Evolutionary conservation across 2,797 vertebrate species (phyloP).

Genomic region (Parauchenoglanis punctatus): DNA sequence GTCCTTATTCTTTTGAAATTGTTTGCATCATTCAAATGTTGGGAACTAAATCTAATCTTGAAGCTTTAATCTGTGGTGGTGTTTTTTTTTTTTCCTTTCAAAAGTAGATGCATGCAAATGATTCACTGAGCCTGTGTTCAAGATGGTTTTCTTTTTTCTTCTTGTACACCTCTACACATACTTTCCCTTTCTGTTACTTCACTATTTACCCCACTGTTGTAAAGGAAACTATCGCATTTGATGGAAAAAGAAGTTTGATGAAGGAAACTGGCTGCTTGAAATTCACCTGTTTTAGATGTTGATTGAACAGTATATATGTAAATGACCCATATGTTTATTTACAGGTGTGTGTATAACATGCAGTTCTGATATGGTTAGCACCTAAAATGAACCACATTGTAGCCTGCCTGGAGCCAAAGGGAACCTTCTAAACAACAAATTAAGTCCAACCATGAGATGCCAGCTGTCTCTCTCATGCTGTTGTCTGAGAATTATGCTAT

Average conservation of each 20-base stretch:
- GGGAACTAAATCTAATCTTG: conserved; percentile 2
- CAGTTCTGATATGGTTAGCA: background rate
- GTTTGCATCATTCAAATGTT: background rate
- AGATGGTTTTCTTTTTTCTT: background rate
- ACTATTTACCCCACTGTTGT: background rate
- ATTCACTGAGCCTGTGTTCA: background rate
- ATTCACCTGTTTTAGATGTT: background rate
- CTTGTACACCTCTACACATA: background rate
- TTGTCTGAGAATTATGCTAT: background rate
- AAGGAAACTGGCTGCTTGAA: conserved; percentile 14
- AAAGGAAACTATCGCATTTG: background rate
- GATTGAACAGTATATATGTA: conserved; percentile 6
- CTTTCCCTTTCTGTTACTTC: conserved; percentile 2
- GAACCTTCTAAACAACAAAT: conserved; percentile 26
- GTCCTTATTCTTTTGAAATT: background rate
- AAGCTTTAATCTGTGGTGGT: background rate
- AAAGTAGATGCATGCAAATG: conserved; percentile 27
- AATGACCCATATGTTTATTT: background rate
- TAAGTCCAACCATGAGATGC: background rate
- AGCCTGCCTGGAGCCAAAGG: conserved; percentile 11
- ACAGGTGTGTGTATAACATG: background rate
- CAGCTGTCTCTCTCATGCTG: background rate
- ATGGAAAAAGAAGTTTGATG: background rate
- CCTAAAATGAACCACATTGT: background rate
- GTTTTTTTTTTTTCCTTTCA: background rate